Conservation (phyloP, 2,888 invertebrate species). For the Serripes groenlandicus region DNA sequence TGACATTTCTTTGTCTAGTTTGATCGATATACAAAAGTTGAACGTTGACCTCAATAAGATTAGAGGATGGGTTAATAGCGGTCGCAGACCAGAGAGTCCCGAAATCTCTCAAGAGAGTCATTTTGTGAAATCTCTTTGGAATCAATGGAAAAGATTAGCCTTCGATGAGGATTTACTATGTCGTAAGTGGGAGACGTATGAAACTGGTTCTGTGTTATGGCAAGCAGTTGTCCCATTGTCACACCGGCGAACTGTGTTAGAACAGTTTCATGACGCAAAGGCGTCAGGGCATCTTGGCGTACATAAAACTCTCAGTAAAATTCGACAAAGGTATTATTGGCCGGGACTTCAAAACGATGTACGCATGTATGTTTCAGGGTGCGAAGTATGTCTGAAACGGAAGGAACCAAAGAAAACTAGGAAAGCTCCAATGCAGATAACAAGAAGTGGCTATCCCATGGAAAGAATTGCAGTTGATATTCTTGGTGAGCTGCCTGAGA, state of each 20-base stretch:
- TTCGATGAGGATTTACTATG: conserved; percentile 53
- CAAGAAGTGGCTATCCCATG: conserved; percentile 35
- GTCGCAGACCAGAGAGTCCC: too few relatives aligned
- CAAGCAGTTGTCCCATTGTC: conserved; percentile 35
- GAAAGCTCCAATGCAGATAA: conserved; percentile 40
- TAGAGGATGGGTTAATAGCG: not conserved
- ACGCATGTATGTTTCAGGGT: conserved; percentile 19
- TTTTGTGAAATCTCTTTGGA: conserved; percentile 52
- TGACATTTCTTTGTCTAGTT: not conserved
- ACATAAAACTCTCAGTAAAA: conserved; percentile 36
- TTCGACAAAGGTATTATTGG: conserved; percentile 45
- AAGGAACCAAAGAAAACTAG: conserved; percentile 23
- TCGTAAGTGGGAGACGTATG: conserved; percentile 28
- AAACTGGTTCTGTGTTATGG: conserved; percentile 12
- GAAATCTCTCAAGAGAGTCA: too few relatives aligned
- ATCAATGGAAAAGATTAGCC: conserved; percentile 62
- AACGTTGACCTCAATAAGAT: not conserved
- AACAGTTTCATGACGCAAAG: conserved; percentile 47
- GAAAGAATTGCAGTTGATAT: conserved; percentile 47
- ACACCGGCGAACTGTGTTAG: conserved; percentile 18
- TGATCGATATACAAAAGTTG: not conserved
- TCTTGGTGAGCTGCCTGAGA: conserved; percentile 41
- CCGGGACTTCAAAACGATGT: conserved; percentile 27
- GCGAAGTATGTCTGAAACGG: conserved; percentile 28
- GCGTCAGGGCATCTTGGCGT: conserved; percentile 65